phyloP scores from a whole-genome alignment of 2,888 invertebrate genomes.

The Xanthia togata region DNA sequence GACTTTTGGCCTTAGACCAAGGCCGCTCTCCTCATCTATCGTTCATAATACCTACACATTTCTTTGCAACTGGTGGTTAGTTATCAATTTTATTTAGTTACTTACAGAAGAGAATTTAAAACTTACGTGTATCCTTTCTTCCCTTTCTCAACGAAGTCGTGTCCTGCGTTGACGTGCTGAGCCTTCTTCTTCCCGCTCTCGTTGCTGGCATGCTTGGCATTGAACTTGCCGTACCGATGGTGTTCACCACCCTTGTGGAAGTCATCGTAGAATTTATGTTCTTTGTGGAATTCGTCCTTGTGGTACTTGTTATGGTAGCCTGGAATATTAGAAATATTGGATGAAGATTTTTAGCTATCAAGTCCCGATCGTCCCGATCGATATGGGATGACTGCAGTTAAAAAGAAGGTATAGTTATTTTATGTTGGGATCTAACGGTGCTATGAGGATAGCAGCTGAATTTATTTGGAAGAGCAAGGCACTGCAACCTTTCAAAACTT shows the following conservation, averaged over 20 bases:
- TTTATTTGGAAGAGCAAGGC: neutral
- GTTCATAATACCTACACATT: too few relatives aligned
- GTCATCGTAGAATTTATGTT: constrained; percentile 95
- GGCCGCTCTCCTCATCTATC: neutral
- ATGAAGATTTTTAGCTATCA: neutral
- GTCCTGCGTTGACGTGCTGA: constrained; percentile 91
- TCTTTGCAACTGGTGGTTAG: neutral
- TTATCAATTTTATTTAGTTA: neutral
- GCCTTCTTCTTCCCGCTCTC: constrained; percentile 92
- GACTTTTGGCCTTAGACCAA: neutral
- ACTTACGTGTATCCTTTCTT: constrained; percentile 91
- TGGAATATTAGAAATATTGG: constrained; percentile 58
- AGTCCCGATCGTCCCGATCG: neutral
- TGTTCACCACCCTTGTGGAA: constrained; percentile 93
- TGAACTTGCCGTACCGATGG: constrained; percentile 92
- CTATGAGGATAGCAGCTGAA: neutral
- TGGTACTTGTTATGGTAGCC: constrained; percentile 95
- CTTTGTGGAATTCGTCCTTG: constrained; percentile 94
- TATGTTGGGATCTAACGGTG: neutral
- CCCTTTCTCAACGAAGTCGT: constrained; percentile 91
- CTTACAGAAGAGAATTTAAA: neutral
- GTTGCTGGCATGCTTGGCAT: constrained; percentile 92
- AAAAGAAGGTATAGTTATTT: neutral
- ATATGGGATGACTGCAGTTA: too few relatives aligned
- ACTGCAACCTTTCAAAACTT: neutral